phyloP scores from a whole-genome alignment of 35 echinoderm and acorn worm species.

The Lytechinus variegatus region DNA sequence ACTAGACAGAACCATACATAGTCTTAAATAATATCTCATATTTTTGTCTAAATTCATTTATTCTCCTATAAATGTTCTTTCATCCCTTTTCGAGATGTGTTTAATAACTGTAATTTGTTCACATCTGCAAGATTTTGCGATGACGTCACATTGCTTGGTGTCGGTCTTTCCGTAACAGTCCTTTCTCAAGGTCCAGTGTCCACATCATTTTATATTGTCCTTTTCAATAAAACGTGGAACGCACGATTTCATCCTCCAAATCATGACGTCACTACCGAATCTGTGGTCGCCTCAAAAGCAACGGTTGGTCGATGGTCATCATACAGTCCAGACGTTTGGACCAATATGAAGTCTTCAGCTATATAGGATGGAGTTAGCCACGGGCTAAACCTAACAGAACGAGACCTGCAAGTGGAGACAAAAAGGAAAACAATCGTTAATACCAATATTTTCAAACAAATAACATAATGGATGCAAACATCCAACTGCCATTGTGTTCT shows the following conservation, averaged over 20 bases:
- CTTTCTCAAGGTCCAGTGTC: not conserved
- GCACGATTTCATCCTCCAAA: not conserved
- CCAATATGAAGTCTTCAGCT: not conserved
- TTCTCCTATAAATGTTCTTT: not conserved
- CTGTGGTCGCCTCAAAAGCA: not conserved
- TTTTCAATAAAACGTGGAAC: not conserved
- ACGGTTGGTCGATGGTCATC: not conserved
- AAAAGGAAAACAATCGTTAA: not conserved
- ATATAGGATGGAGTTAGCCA: not conserved
- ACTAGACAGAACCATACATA: not conserved
- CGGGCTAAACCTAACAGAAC: not conserved
- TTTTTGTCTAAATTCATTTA: not conserved
- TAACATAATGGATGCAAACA: not conserved
- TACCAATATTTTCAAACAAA: not conserved
- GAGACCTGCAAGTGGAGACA: not conserved
- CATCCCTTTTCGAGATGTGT: not conserved
- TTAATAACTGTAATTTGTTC: not conserved
- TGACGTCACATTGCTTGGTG: not conserved
- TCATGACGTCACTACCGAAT: not conserved
- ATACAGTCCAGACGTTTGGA: too few relatives aligned
- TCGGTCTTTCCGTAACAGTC: not conserved
- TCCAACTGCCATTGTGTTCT: not conserved
- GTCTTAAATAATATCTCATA: conserved; percentile 7
- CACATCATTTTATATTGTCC: not conserved
- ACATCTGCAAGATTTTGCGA: not conserved